Evolutionary conservation across 2,888 invertebrate species (phyloP), one percentile per base, ranked within the genome.

Genomic region (Pachliopta kotzebuea): DNA sequence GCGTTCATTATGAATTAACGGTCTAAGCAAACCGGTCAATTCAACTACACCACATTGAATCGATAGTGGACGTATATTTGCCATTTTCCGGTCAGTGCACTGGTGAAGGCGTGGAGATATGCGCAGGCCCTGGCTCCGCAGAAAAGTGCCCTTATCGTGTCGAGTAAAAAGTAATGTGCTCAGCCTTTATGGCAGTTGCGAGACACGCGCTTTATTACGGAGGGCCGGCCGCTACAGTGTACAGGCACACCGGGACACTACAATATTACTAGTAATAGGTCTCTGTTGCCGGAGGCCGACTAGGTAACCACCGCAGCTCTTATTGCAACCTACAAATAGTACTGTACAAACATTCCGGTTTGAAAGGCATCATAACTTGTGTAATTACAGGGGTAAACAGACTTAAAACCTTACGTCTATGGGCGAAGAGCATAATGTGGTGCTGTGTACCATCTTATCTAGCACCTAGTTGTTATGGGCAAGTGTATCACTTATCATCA

Each of bases 171-270:
- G 90, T 90, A 90, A 91, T 90, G 90, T 85, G 84, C 78, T 81
- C 85, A 80, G 87, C 87, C 86, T 90, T 91, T 90, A 91, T 89
- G 87, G 90, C 86, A 87, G 88, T 86, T 88, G 85, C 85, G 90
- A 85, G 90, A 88, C 90, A 88, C 85, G 86, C 88, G 85, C 88
- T 89, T 88, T 91, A 90, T 91, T 89, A 85, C 85, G 72, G 79
- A 84, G 87, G 90, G 88, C 80, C 74, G 80, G 76, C 70, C 75
- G 69, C 45, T 26, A 9, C 20, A 64, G 68, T 76, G 56, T 68
- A 24, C 69, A 54, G 67, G 29, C 62, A 71, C 73, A 84, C 74
- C 63, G 74, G 62, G 81, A 31, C 70, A 20, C n/a, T 1, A 11
- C 24, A 49, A 60, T 20, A 23, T 6, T 37, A 4, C 11, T 14